Base-by-base conservation (phyloP, 2,797 vertebrate species). In the Lerista edwardsae region DNA sequence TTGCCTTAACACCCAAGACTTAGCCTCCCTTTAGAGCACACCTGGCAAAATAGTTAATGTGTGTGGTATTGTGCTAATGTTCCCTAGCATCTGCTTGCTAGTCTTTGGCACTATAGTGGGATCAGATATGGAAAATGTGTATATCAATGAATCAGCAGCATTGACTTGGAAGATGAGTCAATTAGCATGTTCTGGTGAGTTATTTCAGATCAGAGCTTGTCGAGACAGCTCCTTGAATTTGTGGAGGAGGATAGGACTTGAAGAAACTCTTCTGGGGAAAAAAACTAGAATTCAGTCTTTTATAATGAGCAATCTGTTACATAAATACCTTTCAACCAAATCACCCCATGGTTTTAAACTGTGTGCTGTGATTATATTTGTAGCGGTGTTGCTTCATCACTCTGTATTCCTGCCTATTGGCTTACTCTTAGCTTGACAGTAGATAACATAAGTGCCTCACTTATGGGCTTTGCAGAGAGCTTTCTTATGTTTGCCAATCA, bases 311-410 rank as follows among this genome's bases (percentile, higher is more conserved):
- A 36, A 29, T 44, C 27, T 72, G 3, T 69, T 57, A 25, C 31
- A 73, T 7, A 61, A 61, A 61, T 17, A 8, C 36, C 9, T 23
- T 73, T 73, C 59, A 84, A 17, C 65, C 64, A 51, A 75, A n/a
- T 74, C 59, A 36, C 29, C 64, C 77, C 27, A 39, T 61, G 14
- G 6, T 62, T 71, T 36, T 11, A 7, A 71, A 71, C 44, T 1
- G 34, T 88, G 77, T 84, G 78, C 68, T 73, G 64, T 69, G 84
- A 84, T 81, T 75, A 67, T 74, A 19, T 77, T 82, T 17, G 39
- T 71, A 34, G 19, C 51, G 19, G 55, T 39, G 84, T 91, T 84
- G 77, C 90, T 90, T 84, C 89, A 86, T 84, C 88, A 89, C 84
- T 2, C 2, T 75, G 39, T 81, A 15, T 78, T 82, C 79, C 84